Base-by-base conservation (phyloP, 2,888 invertebrate genomes). In the Anoplius nigerrimus region DNA sequence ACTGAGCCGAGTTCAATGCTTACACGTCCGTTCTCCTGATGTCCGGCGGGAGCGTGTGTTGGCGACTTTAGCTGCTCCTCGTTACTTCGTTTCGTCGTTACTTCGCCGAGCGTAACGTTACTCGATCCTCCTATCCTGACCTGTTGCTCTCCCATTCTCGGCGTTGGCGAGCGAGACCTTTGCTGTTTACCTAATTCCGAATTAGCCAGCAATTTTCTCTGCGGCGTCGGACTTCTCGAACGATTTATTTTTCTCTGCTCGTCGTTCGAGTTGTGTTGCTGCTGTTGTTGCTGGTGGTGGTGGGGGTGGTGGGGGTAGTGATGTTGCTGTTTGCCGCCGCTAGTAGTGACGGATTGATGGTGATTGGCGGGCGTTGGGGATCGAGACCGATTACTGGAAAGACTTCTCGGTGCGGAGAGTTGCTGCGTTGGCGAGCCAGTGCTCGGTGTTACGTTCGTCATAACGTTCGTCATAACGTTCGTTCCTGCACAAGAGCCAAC, bases 191-290 rank as follows among this genome's bases (percentile, higher is more conserved):
- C 11, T 27, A 69, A 46, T 86, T 70, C 76, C 24, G 83, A 85
- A 74, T 84, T 90, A 79, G 81, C 88, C 45, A 82, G 86, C 85
- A 84, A 90, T 85, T 89, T 92, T 78, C 86, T 90, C 83, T 89
- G 91, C 53, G 89, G 90, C 69, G 89, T 91, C 27, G 90, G 91
- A 85, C 90, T 91, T 69, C 90, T 89, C 70, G 90, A 91, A 72
- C 90, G 90, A 80, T 89, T 89, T 18, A 56, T 73, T 62, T 79
- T 79, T 34, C 66, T 74, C 48, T 61, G 74, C n/a, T 78, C 75
- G 27, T 62, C 61, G n/a, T 20, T 57, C 20, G 52, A n/a, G 20
- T 69, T 69, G 6, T 63, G 68, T n/a, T 68, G 53, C 34, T 66
- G 57, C 11, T 63, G 63, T 51, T 55, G 62, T 21, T 58, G 56